phyloP scores from a whole-genome alignment of 1,140 invertebrate species.

The Aphelenchoides fujianensis region DNA sequence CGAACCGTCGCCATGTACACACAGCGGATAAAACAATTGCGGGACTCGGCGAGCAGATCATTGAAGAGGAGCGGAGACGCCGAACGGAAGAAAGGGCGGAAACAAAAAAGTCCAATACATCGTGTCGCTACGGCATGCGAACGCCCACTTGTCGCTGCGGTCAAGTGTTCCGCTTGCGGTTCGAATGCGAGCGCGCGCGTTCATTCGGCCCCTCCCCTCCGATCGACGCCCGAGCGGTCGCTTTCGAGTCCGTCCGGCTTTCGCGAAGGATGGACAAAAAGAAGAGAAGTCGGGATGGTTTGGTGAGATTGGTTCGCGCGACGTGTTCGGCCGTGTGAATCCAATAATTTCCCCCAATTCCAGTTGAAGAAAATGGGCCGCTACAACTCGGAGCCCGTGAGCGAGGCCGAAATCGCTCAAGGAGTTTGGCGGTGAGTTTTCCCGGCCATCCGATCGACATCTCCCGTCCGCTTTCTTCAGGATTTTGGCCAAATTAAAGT shows the following conservation, averaged over 20 bases:
- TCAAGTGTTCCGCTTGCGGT: background rate
- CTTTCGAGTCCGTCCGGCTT: no score
- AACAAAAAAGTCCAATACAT: background rate
- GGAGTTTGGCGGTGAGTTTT: background rate
- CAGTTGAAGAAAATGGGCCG: background rate
- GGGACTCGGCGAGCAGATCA: background rate
- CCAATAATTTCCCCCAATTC: background rate
- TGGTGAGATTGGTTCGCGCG: no score
- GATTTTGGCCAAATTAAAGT: background rate
- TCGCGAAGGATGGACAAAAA: no score
- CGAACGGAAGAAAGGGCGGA: background rate
- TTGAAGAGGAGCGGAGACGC: background rate
- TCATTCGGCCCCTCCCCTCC: background rate
- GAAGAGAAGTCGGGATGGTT: no score
- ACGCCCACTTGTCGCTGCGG: no score
- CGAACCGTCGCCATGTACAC: constrained; percentile 2
- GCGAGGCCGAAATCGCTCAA: background rate
- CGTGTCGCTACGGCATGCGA: background rate
- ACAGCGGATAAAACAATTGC: background rate
- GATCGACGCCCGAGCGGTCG: background rate
- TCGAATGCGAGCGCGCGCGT: background rate
- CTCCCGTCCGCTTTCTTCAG: background rate
- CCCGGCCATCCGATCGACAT: background rate
- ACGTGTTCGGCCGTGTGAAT: no score
- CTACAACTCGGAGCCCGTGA: background rate